A percentile compares a stretch with the other conserved stretches of the same genome.
Conservation (phyloP, 2,797 vertebrate species). For the Pteronotus mesoamericanus region DNA sequence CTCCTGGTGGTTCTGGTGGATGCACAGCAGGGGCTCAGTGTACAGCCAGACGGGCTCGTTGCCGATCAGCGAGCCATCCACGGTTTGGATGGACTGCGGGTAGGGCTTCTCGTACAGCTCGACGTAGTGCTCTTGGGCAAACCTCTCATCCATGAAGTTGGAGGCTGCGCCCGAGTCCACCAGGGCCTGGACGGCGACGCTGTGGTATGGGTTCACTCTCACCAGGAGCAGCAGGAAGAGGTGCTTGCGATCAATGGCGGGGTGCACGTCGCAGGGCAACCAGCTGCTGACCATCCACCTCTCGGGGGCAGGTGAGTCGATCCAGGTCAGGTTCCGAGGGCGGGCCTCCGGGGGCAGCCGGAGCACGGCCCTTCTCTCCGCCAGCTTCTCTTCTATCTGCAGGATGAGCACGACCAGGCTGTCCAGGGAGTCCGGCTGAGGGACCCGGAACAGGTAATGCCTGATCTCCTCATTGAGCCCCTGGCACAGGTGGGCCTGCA, state of each 20-base stretch:
- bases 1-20: slow-evolving; percentile 71
- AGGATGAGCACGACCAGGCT: slow-evolving; percentile 49
- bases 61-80: neutral
- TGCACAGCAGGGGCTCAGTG: slow-evolving; percentile 57
- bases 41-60: slow-evolving; percentile 12
- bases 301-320: slow-evolving; percentile 49
- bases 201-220: slow-evolving; percentile 65
- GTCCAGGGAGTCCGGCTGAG: slow-evolving; percentile 27
- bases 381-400: slow-evolving; percentile 68
- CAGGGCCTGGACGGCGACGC: slow-evolving; percentile 25
- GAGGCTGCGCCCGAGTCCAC: neutral
- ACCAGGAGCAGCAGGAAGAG: slow-evolving; percentile 68
- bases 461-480: slow-evolving; percentile 68
- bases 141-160: slow-evolving; percentile 69
- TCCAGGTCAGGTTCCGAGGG: slow-evolving; percentile 41
- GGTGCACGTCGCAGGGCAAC: neutral
- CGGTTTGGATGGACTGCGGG: neutral
- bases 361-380: slow-evolving; percentile 28
- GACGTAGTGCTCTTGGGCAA: slow-evolving; percentile 65
- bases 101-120: slow-evolving; percentile 59
- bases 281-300: slow-evolving; percentile 65
- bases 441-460: slow-evolving; percentile 61
- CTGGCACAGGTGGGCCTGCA: slow-evolving; percentile 72
- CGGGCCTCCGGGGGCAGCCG: slow-evolving; percentile 35
- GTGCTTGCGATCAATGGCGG: slow-evolving; percentile 2